These are phyloP conservation scores for Dufourea novaeangliae DNA, from an alignment of 1,140 invertebrate species.

Conservation along the genomic window DNA sequence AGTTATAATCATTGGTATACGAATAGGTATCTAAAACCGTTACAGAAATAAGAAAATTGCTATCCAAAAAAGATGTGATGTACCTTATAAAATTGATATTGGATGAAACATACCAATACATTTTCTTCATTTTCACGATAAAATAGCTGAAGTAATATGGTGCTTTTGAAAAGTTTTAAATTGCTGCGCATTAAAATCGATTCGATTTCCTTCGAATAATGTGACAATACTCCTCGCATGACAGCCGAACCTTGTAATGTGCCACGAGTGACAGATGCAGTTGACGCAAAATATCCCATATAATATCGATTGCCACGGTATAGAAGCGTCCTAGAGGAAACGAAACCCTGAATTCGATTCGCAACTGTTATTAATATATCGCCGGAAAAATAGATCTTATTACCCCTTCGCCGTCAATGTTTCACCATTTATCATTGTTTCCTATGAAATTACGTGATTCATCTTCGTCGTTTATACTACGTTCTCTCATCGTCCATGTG, in stretches of 20 bases:
- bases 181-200: not conserved
- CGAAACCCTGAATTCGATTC: slow-evolving; percentile 53
- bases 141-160: not conserved
- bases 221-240: slow-evolving; percentile 40
- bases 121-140: not conserved
- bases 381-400: slow-evolving; percentile 11
- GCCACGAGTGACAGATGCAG: slow-evolving; percentile 61
- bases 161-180: slow-evolving; percentile 5
- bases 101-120: no score
- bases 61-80: no score
- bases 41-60: no score
- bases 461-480: not conserved
- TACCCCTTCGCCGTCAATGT: not conserved
- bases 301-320: slow-evolving; percentile 61
- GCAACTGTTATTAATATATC: slow-evolving; percentile 59
- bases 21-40: no score
- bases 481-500: not conserved
- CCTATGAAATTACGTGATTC: slow-evolving; percentile 9
- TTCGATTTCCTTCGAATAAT: slow-evolving; percentile 7
- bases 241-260: slow-evolving; percentile 46
- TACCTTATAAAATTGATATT: no score
- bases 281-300: slow-evolving; percentile 67
- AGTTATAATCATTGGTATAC: no score
- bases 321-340: slow-evolving; percentile 52
- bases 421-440: slow-evolving; percentile 40